These are phyloP conservation scores for Whitmania pigra DNA, from an alignment of 1,140 invertebrate genomes.

Conservation along the genomic window DNA sequence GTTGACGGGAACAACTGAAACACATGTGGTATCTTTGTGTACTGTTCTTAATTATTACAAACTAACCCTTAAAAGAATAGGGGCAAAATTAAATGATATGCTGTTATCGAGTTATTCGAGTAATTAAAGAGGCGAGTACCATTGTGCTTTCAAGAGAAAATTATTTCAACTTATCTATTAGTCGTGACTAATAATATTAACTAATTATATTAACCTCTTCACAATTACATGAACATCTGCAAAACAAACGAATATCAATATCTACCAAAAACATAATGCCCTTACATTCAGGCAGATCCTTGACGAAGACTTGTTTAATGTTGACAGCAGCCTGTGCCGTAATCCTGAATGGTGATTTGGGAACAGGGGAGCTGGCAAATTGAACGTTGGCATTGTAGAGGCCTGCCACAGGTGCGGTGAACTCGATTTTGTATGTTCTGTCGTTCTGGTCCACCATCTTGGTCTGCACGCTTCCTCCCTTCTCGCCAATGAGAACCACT, in stretches of 20 bases:
- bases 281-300: conserved; percentile 15
- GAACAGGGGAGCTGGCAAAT: conserved; percentile 61
- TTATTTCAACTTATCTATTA: neutral
- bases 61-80: too few relatives aligned
- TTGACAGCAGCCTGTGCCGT: conserved; percentile 51
- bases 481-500: conserved; percentile 58
- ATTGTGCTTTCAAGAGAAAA: too few relatives aligned
- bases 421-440: conserved; percentile 51
- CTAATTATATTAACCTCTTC: neutral
- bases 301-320: conserved; percentile 16
- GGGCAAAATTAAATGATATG: too few relatives aligned
- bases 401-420: conserved; percentile 10
- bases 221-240: neutral
- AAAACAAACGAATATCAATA: neutral
- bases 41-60: too few relatives aligned
- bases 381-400: conserved; percentile 51
- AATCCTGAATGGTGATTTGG: conserved; percentile 61
- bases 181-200: too few relatives aligned
- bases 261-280: neutral
- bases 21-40: conserved; percentile 52
- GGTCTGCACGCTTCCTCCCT: conserved; percentile 57
- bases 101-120: too few relatives aligned
- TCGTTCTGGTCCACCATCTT: conserved; percentile 65
- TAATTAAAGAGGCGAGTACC: too few relatives aligned
- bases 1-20: conserved; percentile 64